A percentile compares a stretch with the other conserved stretches of the same genome.
Evolutionary conservation across 2,888 invertebrate species (phyloP).

Genomic region (Sarcophaga variegata): DNA sequence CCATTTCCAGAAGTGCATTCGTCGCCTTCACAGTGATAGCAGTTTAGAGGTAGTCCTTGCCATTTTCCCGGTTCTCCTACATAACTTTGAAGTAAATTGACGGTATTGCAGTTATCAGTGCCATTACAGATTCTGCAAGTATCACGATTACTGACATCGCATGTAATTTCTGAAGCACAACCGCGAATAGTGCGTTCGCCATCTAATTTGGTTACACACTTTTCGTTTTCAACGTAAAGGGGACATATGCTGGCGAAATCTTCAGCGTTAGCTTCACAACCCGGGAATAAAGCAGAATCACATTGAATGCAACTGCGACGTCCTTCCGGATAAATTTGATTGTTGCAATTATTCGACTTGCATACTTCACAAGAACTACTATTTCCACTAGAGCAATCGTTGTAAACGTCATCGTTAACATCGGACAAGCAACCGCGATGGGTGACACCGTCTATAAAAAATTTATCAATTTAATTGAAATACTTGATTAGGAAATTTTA

Average conservation of each 20-base stretch:
- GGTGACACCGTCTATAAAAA: slow-evolving; percentile 72
- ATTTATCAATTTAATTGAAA: background rate
- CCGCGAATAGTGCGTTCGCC: slow-evolving; percentile 75
- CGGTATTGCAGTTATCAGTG: slow-evolving; percentile 74
- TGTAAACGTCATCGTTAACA: slow-evolving; percentile 70
- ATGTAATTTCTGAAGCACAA: slow-evolving; percentile 75
- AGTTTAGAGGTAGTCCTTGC: slow-evolving; percentile 78
- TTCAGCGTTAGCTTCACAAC: slow-evolving; percentile 72
- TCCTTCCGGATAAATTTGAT: slow-evolving; percentile 72
- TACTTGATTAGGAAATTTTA: background rate
- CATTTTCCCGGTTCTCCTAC: slow-evolving; percentile 78
- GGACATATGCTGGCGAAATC: slow-evolving; percentile 71
- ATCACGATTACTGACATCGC: slow-evolving; percentile 70
- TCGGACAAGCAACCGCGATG: slow-evolving; percentile 76
- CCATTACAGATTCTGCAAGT: slow-evolving; percentile 75
- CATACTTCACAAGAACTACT: slow-evolving; percentile 73
- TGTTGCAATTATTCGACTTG: slow-evolving; percentile 72
- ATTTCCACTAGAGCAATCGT: slow-evolving; percentile 71
- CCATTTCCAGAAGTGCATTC: slow-evolving; percentile 71
- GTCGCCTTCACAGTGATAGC: slow-evolving; percentile 72
- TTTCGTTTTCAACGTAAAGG: slow-evolving; percentile 72
- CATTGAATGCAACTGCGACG: slow-evolving; percentile 76
- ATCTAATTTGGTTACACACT: slow-evolving; percentile 74
- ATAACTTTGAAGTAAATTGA: slow-evolving; percentile 71
- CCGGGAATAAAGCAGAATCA: slow-evolving; percentile 72